Conservation (phyloP, 1,140 invertebrate species). For the Drosophila nasuta region DNA sequence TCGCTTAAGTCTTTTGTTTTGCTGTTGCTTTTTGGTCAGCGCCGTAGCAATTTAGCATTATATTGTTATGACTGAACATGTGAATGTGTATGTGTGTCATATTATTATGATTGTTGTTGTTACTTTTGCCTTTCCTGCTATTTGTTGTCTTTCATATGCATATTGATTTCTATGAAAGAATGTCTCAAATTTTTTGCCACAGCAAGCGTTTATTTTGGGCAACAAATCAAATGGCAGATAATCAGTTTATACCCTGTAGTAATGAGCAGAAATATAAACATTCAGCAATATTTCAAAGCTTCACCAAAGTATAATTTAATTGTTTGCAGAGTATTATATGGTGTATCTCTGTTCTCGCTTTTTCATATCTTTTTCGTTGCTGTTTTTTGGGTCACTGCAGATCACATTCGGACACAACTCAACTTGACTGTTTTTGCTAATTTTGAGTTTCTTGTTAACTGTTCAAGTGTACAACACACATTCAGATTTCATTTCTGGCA, state of each 20-base stretch:
- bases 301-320: no score
- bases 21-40: conserved; percentile 49
- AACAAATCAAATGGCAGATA: background rate
- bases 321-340: background rate
- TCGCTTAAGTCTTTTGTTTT: conserved; percentile 77
- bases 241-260: background rate
- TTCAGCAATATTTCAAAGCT: background rate
- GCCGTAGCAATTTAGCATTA: conserved; percentile 49
- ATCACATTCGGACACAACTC: conserved; percentile 17
- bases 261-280: background rate
- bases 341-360: background rate
- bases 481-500: background rate
- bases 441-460: conserved; percentile 22
- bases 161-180: conserved; percentile 53
- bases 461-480: background rate
- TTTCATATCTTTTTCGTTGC: background rate
- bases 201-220: conserved; percentile 6
- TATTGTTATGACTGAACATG: conserved; percentile 52
- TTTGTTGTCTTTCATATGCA: conserved; percentile 27
- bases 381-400: conserved; percentile 14
- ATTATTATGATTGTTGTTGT: conserved; percentile 41
- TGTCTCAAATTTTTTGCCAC: conserved; percentile 24
- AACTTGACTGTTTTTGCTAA: conserved; percentile 8
- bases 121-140: conserved; percentile 12
- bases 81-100: conserved; percentile 15